A percentile compares a stretch with the other conserved stretches of the same genome.
These are phyloP conservation scores for Panagrolaimus sp. DNA, from an alignment of 1,140 invertebrate species.

Conservation along the genomic window DNA sequence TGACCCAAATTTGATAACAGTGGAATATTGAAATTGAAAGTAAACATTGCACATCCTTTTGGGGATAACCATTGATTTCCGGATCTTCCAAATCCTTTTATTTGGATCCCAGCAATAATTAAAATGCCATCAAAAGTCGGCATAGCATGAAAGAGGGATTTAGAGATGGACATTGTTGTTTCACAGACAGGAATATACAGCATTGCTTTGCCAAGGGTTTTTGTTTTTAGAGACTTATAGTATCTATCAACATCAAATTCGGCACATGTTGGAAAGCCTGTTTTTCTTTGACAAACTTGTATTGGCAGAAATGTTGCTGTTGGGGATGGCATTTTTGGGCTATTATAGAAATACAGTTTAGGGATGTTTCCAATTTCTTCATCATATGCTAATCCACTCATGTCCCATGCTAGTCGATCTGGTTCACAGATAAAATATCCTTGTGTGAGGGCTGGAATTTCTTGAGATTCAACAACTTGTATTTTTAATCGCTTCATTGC, in stretches of 20 bases:
- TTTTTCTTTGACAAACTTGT: conserved; percentile 30
- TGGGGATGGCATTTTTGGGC: conserved; percentile 23
- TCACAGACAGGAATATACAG: conserved; percentile 75
- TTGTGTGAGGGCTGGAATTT: conserved; percentile 19
- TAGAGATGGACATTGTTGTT: conserved; percentile 70
- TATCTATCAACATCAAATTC: conserved; percentile 39
- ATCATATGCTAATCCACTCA: conserved; percentile 32
- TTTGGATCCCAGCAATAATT: conserved; percentile 73
- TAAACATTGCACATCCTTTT: conserved; percentile 80
- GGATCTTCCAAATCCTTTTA: conserved; percentile 70
- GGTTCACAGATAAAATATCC: conserved; percentile 40
- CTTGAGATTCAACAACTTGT: conserved; percentile 16
- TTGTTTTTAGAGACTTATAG: conserved; percentile 64
- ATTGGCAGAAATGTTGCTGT: conserved; percentile 25
- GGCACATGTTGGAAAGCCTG: conserved; percentile 10
- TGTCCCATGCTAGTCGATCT: conserved; percentile 27
- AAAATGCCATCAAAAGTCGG: conserved; percentile 66
- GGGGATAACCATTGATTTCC: conserved; percentile 84
- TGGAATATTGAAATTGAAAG: conserved; percentile 72
- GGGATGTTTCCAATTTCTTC: conserved; percentile 37
- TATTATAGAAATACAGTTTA: not conserved
- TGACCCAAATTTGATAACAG: conserved; percentile 68
- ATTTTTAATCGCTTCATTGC: conserved; percentile 43
- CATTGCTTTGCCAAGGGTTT: conserved; percentile 71
- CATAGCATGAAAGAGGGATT: conserved; percentile 60